Percentiles rank a stretch among this genome's conserved stretches.
phyloP scores from a whole-genome alignment of 35 echinoderm and acorn worm species.

The Ophioderma brevispina region DNA sequence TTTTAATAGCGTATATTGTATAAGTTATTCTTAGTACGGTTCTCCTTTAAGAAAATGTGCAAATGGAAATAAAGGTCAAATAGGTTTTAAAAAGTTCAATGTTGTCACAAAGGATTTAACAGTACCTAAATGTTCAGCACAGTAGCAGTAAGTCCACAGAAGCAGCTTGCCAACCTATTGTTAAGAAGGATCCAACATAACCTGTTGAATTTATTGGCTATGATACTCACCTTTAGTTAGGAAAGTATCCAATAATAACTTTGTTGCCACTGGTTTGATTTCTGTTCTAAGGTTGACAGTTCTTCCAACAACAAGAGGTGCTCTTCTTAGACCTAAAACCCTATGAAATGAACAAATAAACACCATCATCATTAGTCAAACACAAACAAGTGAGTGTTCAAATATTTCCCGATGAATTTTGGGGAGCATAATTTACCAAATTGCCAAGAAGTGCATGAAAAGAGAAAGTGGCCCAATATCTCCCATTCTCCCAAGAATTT shows the following conservation, averaged over 20 bases:
- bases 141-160: not conserved
- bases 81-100: no score
- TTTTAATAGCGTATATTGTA: no score
- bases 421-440: no score
- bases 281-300: conserved; percentile 71
- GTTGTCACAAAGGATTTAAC: not conserved
- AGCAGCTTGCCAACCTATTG: not conserved
- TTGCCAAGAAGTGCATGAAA: not conserved
- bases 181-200: not conserved
- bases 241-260: conserved; percentile 68
- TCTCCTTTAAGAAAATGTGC: no score
- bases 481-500: not conserved
- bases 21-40: no score
- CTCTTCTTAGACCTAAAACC: conserved; percentile 71
- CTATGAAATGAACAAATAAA: conserved; percentile 16
- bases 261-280: conserved; percentile 85
- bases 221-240: conserved; percentile 56
- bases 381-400: no score
- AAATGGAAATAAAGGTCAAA: no score
- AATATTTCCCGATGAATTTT: no score
- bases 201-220: no score
- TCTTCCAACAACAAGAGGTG: conserved; percentile 85
- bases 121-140: not conserved
- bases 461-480: not conserved
- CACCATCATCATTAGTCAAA: not conserved